Conservation (phyloP, 2,797 vertebrate species). For the Phalloptychus januarius region DNA sequence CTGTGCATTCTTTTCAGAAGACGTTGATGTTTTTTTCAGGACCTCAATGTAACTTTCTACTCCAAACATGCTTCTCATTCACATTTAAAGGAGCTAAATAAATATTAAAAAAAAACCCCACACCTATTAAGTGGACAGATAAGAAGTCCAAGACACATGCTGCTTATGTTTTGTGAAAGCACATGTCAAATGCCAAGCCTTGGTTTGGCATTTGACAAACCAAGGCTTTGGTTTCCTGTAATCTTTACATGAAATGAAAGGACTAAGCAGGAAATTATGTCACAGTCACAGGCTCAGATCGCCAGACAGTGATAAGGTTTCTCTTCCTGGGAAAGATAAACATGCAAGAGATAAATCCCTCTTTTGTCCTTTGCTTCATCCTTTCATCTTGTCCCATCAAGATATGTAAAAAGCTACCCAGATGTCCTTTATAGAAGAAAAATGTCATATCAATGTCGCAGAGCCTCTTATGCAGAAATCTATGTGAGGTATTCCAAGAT, state of each 20-base stretch:
- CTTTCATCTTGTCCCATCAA: slow-evolving; percentile 56
- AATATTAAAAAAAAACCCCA: slow-evolving; percentile 38
- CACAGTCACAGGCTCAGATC: slow-evolving; percentile 66
- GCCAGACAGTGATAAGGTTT: slow-evolving; percentile 65
- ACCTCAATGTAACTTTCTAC: slow-evolving; percentile 33
- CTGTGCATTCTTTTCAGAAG: slow-evolving; percentile 25
- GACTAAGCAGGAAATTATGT: slow-evolving; percentile 73
- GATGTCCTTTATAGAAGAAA: slow-evolving; percentile 36
- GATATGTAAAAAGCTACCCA: slow-evolving; percentile 21
- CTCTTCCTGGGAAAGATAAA: slow-evolving; percentile 52
- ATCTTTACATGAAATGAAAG: slow-evolving; percentile 44
- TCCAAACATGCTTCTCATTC: slow-evolving; percentile 54
- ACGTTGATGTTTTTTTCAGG: slow-evolving; percentile 31
- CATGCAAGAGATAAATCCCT: slow-evolving; percentile 47
- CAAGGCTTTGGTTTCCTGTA: slow-evolving; percentile 1
- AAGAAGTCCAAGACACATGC: slow-evolving; percentile 18
- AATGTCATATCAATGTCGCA: slow-evolving; percentile 31
- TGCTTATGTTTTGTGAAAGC: slow-evolving; percentile 49
- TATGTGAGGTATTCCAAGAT: background rate
- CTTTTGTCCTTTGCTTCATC: slow-evolving; percentile 48
- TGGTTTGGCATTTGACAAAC: too few species aligned
- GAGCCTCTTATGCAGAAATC: slow-evolving; percentile 15
- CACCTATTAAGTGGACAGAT: slow-evolving; percentile 61
- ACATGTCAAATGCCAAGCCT: slow-evolving; percentile 39
- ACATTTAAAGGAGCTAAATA: slow-evolving; percentile 26